Evolutionary conservation across 2,888 invertebrate species (phyloP).

Genomic region (Deroplatys truncata): DNA sequence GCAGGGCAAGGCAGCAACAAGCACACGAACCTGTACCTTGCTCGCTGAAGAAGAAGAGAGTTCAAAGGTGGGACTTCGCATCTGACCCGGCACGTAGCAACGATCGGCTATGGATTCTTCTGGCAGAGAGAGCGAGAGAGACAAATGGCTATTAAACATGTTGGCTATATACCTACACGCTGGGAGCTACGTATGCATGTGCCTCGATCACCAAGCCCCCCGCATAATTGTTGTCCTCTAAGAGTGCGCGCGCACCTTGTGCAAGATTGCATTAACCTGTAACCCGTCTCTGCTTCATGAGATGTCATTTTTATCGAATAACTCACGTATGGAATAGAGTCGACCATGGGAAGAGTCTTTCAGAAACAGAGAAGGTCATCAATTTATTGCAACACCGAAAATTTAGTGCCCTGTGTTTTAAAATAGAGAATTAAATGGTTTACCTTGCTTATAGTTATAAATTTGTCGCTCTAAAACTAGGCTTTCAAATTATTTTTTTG

Average conservation of each 20-base stretch:
- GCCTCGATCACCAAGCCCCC: neutral
- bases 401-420: neutral
- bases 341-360: neutral
- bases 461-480: too few relatives aligned
- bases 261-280: neutral
- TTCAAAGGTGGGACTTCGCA: neutral
- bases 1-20: neutral
- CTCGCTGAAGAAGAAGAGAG: neutral
- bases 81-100: neutral
- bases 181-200: neutral
- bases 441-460: too few relatives aligned
- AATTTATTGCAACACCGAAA: neutral
- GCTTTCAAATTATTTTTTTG: too few relatives aligned
- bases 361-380: neutral
- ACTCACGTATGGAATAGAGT: too few relatives aligned
- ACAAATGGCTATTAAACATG: neutral
- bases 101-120: constrained; percentile 3
- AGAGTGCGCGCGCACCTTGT: neutral
- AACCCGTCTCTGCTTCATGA: neutral
- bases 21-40: neutral
- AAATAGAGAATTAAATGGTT: too few relatives aligned
- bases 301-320: neutral
- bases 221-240: neutral
- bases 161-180: neutral
- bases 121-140: neutral